Evolutionary conservation across 2,888 invertebrate genomes (phyloP).

Genomic region (Conchocele bisecta): DNA sequence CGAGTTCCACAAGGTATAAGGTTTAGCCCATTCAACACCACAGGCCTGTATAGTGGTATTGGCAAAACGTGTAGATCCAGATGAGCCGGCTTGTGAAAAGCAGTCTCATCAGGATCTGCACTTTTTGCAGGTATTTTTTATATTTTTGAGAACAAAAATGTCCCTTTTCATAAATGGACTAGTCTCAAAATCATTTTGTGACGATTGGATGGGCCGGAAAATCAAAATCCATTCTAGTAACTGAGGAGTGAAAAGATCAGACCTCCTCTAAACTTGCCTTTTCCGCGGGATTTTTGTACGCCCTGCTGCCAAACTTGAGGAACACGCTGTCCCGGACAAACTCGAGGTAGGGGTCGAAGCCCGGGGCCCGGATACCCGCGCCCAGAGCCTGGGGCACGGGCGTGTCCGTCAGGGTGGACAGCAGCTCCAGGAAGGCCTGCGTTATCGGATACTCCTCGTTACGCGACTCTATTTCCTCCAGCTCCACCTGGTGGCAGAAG

Average conservation of each 20-base stretch:
- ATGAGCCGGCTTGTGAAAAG: no score
- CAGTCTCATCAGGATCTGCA: no score
- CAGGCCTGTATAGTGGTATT: no score
- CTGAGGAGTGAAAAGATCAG: neutral
- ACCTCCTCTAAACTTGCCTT: slow-evolving; percentile 83
- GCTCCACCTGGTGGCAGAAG: no score
- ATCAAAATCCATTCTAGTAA: no score
- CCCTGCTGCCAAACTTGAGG: slow-evolving; percentile 90
- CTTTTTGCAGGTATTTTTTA: neutral
- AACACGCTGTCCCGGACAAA: slow-evolving; percentile 92
- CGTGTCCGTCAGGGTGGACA: slow-evolving; percentile 88
- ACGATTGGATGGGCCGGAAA: no score
- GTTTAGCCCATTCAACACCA: neutral
- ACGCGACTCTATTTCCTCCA: slow-evolving; percentile 95
- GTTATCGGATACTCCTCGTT: slow-evolving; percentile 95
- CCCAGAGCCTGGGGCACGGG: slow-evolving; percentile 86
- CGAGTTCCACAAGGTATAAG: neutral
- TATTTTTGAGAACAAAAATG: neutral
- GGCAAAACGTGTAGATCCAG: no score
- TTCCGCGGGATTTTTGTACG: slow-evolving; percentile 91
- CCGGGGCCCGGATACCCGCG: slow-evolving; percentile 91
- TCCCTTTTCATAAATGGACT: no score
- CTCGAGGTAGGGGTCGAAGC: slow-evolving; percentile 94
- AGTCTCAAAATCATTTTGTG: no score
- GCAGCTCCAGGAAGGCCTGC: slow-evolving; percentile 89